A percentile compares a stretch with the other conserved stretches of the same genome.
Conservation (phyloP, 2,797 vertebrate genomes). For the Ambastaia sidthimunki region DNA sequence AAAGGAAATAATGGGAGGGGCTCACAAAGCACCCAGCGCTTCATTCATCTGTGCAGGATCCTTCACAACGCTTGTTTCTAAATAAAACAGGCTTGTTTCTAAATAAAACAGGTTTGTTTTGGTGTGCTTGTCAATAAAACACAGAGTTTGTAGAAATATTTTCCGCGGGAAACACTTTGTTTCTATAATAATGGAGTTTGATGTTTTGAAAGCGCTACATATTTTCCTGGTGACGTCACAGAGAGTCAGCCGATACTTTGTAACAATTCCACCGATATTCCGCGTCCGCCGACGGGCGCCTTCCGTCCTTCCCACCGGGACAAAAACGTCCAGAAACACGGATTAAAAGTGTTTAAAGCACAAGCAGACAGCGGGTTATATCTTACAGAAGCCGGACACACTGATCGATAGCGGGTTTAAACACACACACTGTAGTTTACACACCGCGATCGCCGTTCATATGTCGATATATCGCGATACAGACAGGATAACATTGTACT, state of each 20-base stretch:
- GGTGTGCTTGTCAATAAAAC: too few relatives aligned
- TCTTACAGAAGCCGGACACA: slow-evolving; percentile 33
- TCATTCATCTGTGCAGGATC: neutral
- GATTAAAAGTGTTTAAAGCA: slow-evolving; percentile 2
- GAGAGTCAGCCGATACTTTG: slow-evolving; percentile 17
- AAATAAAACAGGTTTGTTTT: neutral
- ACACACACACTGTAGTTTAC: neutral
- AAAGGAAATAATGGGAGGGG: slow-evolving; percentile 8
- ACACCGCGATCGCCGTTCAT: slow-evolving; percentile 3
- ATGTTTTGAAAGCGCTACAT: slow-evolving; percentile 32
- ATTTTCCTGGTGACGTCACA: slow-evolving; percentile 44
- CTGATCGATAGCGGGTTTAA: slow-evolving; percentile 8
- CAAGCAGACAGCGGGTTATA: slow-evolving; percentile 1
- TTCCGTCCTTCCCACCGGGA: neutral
- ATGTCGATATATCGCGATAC: neutral
- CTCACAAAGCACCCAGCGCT: too few relatives aligned
- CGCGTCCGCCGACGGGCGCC: too few relatives aligned
- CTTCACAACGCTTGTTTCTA: neutral
- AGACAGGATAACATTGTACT: slow-evolving; percentile 41
- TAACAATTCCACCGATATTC: slow-evolving; percentile 7
- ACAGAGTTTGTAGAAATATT: neutral
- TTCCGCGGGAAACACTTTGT: neutral
- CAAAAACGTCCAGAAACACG: neutral
- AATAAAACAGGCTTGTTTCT: neutral
- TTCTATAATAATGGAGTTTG: neutral